A percentile compares a stretch with the other conserved stretches of the same genome.
Evolutionary conservation across 2,113 vertebrate genomes (phyloP).

Genomic region (Tragelaphus buxtoni): DNA sequence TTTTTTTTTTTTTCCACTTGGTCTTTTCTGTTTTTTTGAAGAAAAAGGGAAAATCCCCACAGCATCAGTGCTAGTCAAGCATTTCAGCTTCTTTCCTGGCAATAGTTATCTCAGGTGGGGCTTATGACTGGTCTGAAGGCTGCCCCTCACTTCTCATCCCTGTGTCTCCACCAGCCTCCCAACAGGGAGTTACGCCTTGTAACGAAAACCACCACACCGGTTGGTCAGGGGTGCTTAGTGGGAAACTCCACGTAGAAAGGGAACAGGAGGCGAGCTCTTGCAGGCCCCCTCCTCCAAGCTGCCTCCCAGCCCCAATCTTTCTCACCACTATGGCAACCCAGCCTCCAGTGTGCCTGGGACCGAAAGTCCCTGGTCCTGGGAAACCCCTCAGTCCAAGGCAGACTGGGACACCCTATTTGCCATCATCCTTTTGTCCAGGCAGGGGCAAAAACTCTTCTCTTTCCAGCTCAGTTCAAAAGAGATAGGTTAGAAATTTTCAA

Average conservation of each 20-base stretch:
- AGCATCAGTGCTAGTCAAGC: constrained; percentile 58
- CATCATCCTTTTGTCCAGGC: not conserved
- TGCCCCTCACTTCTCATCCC: not conserved
- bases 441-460: not conserved
- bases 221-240: not conserved
- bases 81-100: constrained; percentile 60
- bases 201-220: not conserved
- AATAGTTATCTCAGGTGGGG: not conserved
- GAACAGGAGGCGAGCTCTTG: not conserved
- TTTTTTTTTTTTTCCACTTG: constrained; percentile 66
- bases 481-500: not conserved
- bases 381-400: not conserved
- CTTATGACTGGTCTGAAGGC: not conserved
- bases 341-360: not conserved
- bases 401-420: not conserved
- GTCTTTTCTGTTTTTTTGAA: constrained; percentile 65
- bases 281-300: not conserved
- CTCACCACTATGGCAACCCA: not conserved
- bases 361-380: constrained; percentile 28
- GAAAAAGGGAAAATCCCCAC: constrained; percentile 70
- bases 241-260: not conserved
- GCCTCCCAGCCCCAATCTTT: not conserved
- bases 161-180: not conserved
- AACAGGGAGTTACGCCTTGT: not conserved
- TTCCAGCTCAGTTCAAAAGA: constrained; percentile 4